Evolutionary conservation across 2,888 invertebrate species (phyloP), one percentile per base, ranked within the genome.

Genomic region (Drosophila rubida): DNA sequence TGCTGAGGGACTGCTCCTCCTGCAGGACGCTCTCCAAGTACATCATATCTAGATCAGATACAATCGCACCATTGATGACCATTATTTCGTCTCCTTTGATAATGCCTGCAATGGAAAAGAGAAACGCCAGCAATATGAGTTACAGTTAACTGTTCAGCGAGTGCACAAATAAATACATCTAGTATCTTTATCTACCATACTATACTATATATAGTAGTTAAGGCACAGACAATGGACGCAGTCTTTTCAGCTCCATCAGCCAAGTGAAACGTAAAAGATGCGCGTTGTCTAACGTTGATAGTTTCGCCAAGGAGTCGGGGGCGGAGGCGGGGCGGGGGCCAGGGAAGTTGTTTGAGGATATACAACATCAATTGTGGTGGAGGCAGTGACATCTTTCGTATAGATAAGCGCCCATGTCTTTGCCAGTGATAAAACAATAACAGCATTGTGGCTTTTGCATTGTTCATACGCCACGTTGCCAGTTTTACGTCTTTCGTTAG

Each of bases 31-130:
- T 97, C 93, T 99, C 99, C 91, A 99, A 94, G 94, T 98, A 98
- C 97, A 99, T 98, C 98, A 99, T 99, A 94, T 99, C 99, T 93
- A 99, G 94, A 93, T 99, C 98, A 90, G 97, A 97, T 83, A 99
- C 98, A 92, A 98, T 97, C 88, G 98, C 98, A 79, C 98, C 97
- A 94, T 99, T 99, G 93, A 99, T 98, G 92, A 99, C 98, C 96
- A 99, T 97, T 92, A 99, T 98, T 94, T 99, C 99, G 93, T 99
- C 99, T 89, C 98, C 96, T 93, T 98, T 97, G 93, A 98, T 97
- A 92, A 99, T 96, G 91, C 98, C 98, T 98, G 93, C 83, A 92
- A 69, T 22, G 80, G 70, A 76, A 89, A 81, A 80, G 16, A 42
- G 37, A 66, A 9, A 55, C 23, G n/a, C 16, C 9, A 14, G 30